phyloP scores from a whole-genome alignment of 2,888 invertebrate species.

The Polia nebulosa region DNA sequence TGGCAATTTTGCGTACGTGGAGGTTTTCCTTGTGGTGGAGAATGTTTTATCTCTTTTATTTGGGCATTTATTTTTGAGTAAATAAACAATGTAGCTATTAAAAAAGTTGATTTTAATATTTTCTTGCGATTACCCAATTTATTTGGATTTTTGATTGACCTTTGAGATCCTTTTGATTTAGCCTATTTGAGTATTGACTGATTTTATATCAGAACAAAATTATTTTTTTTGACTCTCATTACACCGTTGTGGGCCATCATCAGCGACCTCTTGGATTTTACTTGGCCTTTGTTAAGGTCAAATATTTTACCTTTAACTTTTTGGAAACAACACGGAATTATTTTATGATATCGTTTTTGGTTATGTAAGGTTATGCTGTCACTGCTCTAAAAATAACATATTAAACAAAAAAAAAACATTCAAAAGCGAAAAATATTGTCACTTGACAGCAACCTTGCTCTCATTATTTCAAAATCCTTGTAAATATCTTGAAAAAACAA shows the following conservation, averaged over 20 bases:
- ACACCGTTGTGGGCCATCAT: neutral
- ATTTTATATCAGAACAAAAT: neutral
- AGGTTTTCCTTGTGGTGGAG: conserved; percentile 3
- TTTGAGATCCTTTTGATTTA: too few species aligned
- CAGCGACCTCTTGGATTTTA: neutral
- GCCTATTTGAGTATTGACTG: neutral
- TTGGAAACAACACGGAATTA: neutral
- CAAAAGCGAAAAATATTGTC: conserved; percentile 10
- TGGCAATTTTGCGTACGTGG: conserved; percentile 16
- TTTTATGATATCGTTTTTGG: neutral
- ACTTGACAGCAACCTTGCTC: conserved; percentile 49
- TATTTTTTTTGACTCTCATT: neutral
- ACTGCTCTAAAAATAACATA: conserved; percentile 13
- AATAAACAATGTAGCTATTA: neutral
- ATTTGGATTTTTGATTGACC: too few species aligned
- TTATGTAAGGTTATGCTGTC: conserved; percentile 21
- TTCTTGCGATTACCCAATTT: too few species aligned
- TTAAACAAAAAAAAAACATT: neutral
- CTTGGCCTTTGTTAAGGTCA: neutral
- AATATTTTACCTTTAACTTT: neutral
- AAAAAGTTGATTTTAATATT: neutral
- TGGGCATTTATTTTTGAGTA: too few species aligned
- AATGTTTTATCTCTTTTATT: too few species aligned
- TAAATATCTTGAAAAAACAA: conserved; percentile 37
- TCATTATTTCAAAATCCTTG: conserved; percentile 44